These are phyloP conservation scores for Sebastes wilsoni DNA, from an alignment of 2,797 vertebrate genomes.

Conservation along the genomic window DNA sequence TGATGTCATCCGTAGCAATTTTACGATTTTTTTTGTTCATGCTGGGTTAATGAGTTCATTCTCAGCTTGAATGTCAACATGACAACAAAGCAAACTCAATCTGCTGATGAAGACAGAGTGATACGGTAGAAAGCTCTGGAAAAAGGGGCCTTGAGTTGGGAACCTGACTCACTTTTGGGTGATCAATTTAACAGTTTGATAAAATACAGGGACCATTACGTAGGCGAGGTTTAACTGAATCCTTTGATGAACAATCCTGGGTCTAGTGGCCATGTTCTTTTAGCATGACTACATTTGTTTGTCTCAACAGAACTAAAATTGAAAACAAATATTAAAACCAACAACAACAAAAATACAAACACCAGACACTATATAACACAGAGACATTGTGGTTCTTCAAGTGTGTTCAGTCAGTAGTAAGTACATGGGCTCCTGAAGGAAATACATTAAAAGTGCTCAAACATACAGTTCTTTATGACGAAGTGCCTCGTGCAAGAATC, in stretches of 20 bases:
- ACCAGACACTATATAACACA: conserved; percentile 3
- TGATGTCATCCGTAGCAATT: neutral
- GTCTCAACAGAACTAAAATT: neutral
- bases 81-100: neutral
- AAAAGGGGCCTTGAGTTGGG: neutral
- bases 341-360: neutral
- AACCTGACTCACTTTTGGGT: neutral
- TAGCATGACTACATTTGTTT: neutral
- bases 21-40: neutral
- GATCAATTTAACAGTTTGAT: neutral
- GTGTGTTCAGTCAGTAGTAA: conserved; percentile 61
- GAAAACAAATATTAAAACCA: conserved; percentile 9
- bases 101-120: neutral
- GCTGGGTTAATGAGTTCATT: neutral
- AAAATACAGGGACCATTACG: neutral
- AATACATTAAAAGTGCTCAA: conserved; percentile 48
- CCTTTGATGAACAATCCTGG: neutral
- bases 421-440: conserved; percentile 3
- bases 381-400: conserved; percentile 40
- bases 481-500: conserved; percentile 24
- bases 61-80: neutral
- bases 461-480: conserved; percentile 13
- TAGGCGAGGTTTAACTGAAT: neutral
- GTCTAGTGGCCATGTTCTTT: neutral
- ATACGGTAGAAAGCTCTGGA: neutral